Evolutionary conservation across 2,113 vertebrate species (phyloP), one percentile per base, ranked within the genome.

Genomic region (Cottus gobio): DNA sequence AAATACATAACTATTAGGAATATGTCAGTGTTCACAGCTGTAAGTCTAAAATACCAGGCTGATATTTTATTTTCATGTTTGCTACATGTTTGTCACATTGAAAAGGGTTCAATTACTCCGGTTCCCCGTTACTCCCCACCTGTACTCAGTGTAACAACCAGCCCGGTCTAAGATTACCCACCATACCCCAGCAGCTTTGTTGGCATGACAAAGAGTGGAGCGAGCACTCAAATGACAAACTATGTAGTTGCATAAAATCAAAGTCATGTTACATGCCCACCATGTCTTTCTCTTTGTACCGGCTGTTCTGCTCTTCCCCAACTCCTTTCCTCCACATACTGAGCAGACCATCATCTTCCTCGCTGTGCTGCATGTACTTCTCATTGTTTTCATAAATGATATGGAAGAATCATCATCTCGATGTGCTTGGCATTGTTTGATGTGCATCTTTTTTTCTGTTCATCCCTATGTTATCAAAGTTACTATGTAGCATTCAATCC

Each of bases 171-270:
- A 94, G 93, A 95, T 95, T 96, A 94, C 84, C 70, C 77, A 77
- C 61, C 50, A 37, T 74, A 91, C 73, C 87, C 91, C 70, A 92
- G 94, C 91, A 94, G 95, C 94, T 96, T 96, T 96, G 95, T 95
- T 95, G 95, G 93, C 94, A 92, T 80, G 93, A 96, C 94, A 96
- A 95, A 96, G 95, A 89, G 26, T 22, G 22, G 63, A 74, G 77
- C 42, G 5, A 85, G 83, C 83, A 90, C 82, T 92, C 89, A 95
- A 89, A 94, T 95, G 91, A 92, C 87, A 95, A 94, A 93, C 94
- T 91, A 92, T 92, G 93, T 92, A 87, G 90, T 94, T 95, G 80
- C 66, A 87, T 86, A 83, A 91, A 91, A 87, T n/a, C 78, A 85
- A 78, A 83, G 71, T 87, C 75, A 77, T 84, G 75, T 79, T 76